These are phyloP conservation scores for Drymonia ruficornis DNA, from an alignment of 2,888 invertebrate species.

Conservation along the genomic window DNA sequence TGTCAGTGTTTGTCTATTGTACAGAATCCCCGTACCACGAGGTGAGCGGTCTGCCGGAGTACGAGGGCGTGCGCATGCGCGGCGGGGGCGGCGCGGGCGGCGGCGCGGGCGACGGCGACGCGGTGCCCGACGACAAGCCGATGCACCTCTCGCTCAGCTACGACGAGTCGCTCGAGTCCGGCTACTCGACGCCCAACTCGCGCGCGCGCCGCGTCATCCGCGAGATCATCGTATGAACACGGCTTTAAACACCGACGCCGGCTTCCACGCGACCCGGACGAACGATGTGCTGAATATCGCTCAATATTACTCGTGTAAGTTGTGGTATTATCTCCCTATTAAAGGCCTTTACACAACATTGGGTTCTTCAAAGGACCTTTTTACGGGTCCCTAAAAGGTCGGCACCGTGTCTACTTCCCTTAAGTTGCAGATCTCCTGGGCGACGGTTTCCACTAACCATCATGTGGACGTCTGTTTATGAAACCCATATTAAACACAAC, in stretches of 20 bases:
- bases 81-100: slow-evolving; percentile 86
- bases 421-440: no score
- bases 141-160: slow-evolving; percentile 95
- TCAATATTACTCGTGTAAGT: no score
- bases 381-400: no score
- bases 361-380: no score
- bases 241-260: slow-evolving; percentile 27
- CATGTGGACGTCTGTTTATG: no score
- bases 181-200: slow-evolving; percentile 97
- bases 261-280: slow-evolving; percentile 11
- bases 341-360: no score
- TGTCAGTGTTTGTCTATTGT: not conserved
- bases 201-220: slow-evolving; percentile 96
- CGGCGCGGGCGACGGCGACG: slow-evolving; percentile 86
- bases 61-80: slow-evolving; percentile 83
- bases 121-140: slow-evolving; percentile 90
- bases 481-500: no score
- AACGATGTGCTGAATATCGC: not conserved
- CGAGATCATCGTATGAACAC: slow-evolving; percentile 94
- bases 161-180: slow-evolving; percentile 96
- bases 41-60: slow-evolving; percentile 95
- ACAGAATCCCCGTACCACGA: slow-evolving; percentile 97
- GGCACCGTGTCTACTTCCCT: no score
- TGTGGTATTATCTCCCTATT: no score
- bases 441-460: no score